These are phyloP conservation scores for Myotis brandtii DNA, from an alignment of 2,113 vertebrate species.

Conservation along the genomic window DNA sequence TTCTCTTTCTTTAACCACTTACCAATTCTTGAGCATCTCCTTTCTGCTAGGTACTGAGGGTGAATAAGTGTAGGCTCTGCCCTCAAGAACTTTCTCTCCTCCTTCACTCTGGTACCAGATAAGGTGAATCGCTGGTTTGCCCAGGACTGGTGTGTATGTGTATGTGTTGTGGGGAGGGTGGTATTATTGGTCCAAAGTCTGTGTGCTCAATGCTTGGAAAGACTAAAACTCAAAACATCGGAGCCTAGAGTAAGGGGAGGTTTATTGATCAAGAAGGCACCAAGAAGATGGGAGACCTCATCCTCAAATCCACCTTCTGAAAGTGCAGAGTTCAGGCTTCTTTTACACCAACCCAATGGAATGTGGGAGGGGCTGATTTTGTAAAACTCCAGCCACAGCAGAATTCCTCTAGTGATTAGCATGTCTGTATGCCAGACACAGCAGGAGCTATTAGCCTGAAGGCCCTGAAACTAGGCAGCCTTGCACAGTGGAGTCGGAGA, in stretches of 20 bases:
- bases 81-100: not conserved
- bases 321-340: not conserved
- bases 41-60: not conserved
- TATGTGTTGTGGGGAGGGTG: no score
- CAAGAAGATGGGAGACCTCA: not conserved
- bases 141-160: not conserved
- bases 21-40: not conserved
- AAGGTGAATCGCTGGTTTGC: not conserved
- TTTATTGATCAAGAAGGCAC: not conserved
- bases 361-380: not conserved
- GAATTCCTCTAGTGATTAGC: not conserved
- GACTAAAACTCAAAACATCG: not conserved
- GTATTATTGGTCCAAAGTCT: not conserved
- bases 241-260: not conserved
- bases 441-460: not conserved
- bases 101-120: not conserved
- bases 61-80: not conserved
- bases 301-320: not conserved
- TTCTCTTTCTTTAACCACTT: not conserved
- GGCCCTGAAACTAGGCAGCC: not conserved
- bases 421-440: not conserved
- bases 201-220: not conserved
- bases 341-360: not conserved
- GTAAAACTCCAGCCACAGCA: not conserved
- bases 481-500: not conserved